These are phyloP conservation scores for Mycetomoellerius zeteki DNA, from an alignment of 1,140 invertebrate genomes.

Conservation along the genomic window DNA sequence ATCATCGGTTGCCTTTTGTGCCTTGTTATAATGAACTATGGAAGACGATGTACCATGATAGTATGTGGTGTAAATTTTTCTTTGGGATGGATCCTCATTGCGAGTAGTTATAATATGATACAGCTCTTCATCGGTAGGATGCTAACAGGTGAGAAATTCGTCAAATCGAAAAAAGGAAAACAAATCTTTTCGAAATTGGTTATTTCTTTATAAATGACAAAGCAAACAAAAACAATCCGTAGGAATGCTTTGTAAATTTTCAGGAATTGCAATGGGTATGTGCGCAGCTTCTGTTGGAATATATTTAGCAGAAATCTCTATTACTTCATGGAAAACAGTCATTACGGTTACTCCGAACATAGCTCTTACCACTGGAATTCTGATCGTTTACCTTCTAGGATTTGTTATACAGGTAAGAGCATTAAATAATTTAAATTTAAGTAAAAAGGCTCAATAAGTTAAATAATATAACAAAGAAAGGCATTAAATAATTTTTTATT, in stretches of 20 bases:
- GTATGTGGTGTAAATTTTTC: constrained; percentile 82
- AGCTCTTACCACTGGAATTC: constrained; percentile 85
- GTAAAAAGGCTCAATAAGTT: too few relatives aligned
- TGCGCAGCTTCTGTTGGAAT: constrained; percentile 65
- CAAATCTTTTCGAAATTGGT: not conserved
- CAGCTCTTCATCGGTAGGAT: constrained; percentile 84
- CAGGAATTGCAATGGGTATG: constrained; percentile 82
- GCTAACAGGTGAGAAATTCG: constrained; percentile 78
- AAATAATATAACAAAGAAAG: too few relatives aligned
- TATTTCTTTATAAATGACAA: not conserved
- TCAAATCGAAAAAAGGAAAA: not conserved
- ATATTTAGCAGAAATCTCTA: constrained; percentile 89
- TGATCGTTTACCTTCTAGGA: constrained; percentile 88
- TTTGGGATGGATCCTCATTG: constrained; percentile 85
- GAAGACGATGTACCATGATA: constrained; percentile 84
- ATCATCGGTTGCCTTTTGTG: constrained; percentile 61
- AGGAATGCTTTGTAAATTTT: not conserved
- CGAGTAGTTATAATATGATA: constrained; percentile 73
- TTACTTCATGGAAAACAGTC: constrained; percentile 87
- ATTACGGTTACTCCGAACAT: constrained; percentile 87
- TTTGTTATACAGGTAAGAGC: constrained; percentile 81
- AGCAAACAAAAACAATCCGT: not conserved
- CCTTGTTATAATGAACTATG: constrained; percentile 76
- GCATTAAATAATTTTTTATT: not conserved
- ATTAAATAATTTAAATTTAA: not conserved